Conservation (phyloP, 92 coral and sea anemone genomes). For the Parazoanthus atlanticus region DNA sequence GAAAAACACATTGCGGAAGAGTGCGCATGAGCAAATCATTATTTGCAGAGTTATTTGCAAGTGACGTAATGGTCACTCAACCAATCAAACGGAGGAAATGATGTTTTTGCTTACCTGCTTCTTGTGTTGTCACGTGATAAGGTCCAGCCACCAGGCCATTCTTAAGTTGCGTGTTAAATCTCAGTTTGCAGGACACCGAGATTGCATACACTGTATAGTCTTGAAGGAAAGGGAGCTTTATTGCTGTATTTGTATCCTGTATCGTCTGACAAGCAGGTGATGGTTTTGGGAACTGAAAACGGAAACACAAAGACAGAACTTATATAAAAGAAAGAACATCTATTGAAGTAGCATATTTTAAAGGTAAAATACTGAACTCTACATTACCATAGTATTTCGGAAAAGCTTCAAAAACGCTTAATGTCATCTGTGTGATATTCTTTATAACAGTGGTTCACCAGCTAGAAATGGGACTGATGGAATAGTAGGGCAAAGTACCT, state of each 20-base stretch:
- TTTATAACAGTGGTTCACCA: neutral
- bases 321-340: too few species aligned
- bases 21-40: too few species aligned
- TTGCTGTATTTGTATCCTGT: neutral
- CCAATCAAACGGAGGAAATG: neutral
- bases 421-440: neutral
- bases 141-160: slow-evolving; percentile 14
- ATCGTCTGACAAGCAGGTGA: neutral
- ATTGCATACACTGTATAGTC: slow-evolving; percentile 1
- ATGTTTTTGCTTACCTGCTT: neutral
- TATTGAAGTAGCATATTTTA: too few species aligned
- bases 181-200: neutral
- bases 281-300: slow-evolving; percentile 2
- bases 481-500: neutral
- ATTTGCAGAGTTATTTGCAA: too few species aligned
- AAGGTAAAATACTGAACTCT: neutral
- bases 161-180: neutral
- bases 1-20: too few species aligned
- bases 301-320: neutral
- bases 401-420: neutral
- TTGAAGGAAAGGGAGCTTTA: neutral
- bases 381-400: too few species aligned
- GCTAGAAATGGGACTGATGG: neutral
- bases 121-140: neutral
- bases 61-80: too few species aligned